Base-by-base conservation (phyloP, 2,888 invertebrate species). In the Eupithecia subumbrata region DNA sequence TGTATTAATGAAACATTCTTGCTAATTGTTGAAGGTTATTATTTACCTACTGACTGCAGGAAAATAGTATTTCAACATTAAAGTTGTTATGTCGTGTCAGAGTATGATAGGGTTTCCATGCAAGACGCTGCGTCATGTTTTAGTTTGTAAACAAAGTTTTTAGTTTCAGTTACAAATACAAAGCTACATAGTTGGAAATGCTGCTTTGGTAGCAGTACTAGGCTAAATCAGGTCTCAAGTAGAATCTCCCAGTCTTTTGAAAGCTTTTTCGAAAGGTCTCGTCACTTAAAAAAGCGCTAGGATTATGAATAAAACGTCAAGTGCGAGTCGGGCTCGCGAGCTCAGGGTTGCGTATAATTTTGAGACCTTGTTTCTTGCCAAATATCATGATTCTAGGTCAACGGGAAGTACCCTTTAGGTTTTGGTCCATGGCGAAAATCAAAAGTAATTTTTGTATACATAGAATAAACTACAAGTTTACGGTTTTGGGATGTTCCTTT, bases 1-100 rank as follows among this genome's bases (percentile, higher is more conserved):
- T 86, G 81, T 83, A 87, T 89, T 89, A 90, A 89, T 88, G 89
- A 88, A 90, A 87, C 88, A 89, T 87, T 86, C 83, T 82, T 79
- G 85, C 84, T 87, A 88, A 90, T 89, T 88, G 86, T 76, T 81
- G 79, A 83, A 82, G 81, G 84, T 83, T 83, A 86, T 85, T 82
- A 76, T 71, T 67, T 22, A 22, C 22, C 56, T 22, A n/a, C 22
- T 4, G 22, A 56, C n/a, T 22, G 22, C 22, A 56, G n/a, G 11
- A 11, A 52, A 22, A 2, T 22, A 11, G 22, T n/a, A 56, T 22
- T 56, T 56, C 11, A 56, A 56, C 22, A 16, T 22, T 22, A 56
- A 4, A 56, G n/a, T 56, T 4, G 56, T 56, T 22, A 56, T 52
- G n/a, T 52, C n/a, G 22, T 11, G n/a, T 52, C 5, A n/a, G n/a